These are phyloP conservation scores for Vombatus ursinus DNA, from an alignment of 2,113 vertebrate species.

Conservation along the genomic window DNA sequence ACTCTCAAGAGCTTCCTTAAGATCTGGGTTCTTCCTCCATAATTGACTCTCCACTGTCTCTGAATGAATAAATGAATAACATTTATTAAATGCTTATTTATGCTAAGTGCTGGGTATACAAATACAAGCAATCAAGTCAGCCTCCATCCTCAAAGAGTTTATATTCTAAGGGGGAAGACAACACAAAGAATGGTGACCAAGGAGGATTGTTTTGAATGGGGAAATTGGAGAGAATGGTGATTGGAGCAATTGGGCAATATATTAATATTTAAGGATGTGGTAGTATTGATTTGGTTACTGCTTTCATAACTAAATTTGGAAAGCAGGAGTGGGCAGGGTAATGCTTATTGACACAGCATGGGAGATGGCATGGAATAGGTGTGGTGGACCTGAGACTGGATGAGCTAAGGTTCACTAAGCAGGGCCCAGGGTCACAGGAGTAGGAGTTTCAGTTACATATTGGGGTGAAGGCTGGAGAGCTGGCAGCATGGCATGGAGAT, in stretches of 20 bases:
- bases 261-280: not conserved
- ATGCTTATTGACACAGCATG: not conserved
- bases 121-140: no score
- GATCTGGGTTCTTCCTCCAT: not conserved
- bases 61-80: not conserved
- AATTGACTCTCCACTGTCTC: not conserved
- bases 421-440: not conserved
- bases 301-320: not conserved
- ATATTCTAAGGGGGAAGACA: not conserved
- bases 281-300: not conserved
- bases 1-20: not conserved
- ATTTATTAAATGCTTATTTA: not conserved
- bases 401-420: not conserved
- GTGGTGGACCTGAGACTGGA: not conserved
- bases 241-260: not conserved
- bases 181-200: not conserved
- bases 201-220: not conserved
- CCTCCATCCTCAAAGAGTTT: not conserved
- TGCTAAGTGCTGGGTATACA: not conserved
- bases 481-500: not conserved
- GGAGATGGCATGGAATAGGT: not conserved
- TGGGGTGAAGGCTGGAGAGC: not conserved
- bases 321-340: not conserved
- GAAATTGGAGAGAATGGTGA: not conserved
- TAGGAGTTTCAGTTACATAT: not conserved